phyloP scores from a whole-genome alignment of 2,888 invertebrate genomes.

The Dioctria rufipes region DNA sequence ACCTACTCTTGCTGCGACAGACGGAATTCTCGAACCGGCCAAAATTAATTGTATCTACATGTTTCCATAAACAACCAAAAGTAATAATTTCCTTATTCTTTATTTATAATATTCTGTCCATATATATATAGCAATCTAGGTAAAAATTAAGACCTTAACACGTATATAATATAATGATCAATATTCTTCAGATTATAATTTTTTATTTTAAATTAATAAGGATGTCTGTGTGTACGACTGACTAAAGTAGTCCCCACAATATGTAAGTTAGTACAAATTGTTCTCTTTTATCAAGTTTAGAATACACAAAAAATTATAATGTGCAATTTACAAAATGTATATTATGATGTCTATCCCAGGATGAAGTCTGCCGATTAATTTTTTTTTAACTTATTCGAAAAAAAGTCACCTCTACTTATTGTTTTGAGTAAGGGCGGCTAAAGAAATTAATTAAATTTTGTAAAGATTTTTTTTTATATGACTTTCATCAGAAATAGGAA shows the following conservation, averaged over 20 bases:
- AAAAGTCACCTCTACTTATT: no score
- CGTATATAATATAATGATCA: constrained; percentile 18
- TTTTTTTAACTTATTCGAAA: no score
- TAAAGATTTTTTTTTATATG: no score
- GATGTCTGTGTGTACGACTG: neutral
- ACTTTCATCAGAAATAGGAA: neutral
- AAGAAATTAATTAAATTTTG: no score
- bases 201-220: constrained; percentile 24
- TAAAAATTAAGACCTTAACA: constrained; percentile 47
- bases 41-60: neutral
- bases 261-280: constrained; percentile 16
- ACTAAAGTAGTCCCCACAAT: constrained; percentile 20
- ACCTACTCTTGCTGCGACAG: no score
- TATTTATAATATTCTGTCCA: constrained; percentile 30
- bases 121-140: constrained; percentile 28
- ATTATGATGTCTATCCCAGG: neutral
- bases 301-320: constrained; percentile 10
- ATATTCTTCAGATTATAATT: constrained; percentile 2
- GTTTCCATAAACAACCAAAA: neutral
- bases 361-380: no score
- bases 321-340: neutral
- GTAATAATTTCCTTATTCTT: constrained; percentile 11
- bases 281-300: neutral
- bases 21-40: neutral
- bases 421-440: no score